Percentiles rank a stretch among this genome's conserved stretches.
These are phyloP conservation scores for Micrastur ruficollis DNA, from an alignment of 2,797 vertebrate genomes.

Conservation along the genomic window DNA sequence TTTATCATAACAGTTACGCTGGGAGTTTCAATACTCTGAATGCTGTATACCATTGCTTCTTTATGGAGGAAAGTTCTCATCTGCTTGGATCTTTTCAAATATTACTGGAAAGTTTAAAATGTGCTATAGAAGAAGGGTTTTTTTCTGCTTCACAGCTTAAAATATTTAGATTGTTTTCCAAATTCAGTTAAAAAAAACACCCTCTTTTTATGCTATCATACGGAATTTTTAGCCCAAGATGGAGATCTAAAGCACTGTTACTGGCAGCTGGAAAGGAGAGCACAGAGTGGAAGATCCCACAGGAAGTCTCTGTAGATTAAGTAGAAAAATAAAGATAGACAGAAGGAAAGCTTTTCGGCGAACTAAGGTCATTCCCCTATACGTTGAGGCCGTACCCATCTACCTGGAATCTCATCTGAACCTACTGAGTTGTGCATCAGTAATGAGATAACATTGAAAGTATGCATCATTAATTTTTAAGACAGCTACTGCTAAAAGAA, in stretches of 20 bases:
- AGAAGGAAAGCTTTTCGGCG: not conserved
- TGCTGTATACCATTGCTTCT: not conserved
- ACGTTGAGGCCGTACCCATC: rapidly evolving
- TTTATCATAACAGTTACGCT: not conserved
- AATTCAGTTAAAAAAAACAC: not conserved
- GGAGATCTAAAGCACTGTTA: not conserved
- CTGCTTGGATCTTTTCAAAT: not conserved
- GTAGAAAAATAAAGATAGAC: not conserved
- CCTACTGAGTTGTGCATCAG: not conserved
- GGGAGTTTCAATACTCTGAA: not conserved
- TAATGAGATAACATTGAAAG: not conserved
- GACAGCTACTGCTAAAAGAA: not conserved
- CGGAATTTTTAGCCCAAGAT: not conserved
- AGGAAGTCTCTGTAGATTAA: not conserved
- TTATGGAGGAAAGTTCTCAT: not conserved
- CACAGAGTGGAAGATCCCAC: not conserved
- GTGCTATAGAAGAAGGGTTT: not conserved
- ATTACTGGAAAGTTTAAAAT: not conserved
- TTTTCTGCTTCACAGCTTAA: not conserved
- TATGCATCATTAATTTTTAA: conserved; percentile 28
- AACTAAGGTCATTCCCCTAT: not conserved
- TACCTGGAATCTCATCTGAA: not conserved
- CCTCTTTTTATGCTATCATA: not conserved
- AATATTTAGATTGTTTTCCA: rapidly evolving
- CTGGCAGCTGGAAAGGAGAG: not conserved